Evolutionary conservation across 2,113 vertebrate species (phyloP).

Genomic region (Psephotus haematonotus): DNA sequence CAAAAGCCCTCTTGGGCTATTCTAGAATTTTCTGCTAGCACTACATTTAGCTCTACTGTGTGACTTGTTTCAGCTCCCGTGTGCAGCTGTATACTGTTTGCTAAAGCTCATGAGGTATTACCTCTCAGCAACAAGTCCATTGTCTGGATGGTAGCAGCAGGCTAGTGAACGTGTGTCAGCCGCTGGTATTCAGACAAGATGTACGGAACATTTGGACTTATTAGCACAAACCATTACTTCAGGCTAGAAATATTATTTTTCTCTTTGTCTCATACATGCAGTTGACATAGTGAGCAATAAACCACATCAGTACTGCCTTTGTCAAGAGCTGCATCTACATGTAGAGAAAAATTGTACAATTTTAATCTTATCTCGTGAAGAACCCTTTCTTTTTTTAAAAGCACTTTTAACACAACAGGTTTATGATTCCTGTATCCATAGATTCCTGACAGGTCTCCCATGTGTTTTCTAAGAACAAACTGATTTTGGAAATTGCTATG

Average conservation of each 20-base stretch:
- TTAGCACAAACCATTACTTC: constrained; percentile 6
- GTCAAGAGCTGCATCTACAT: background rate
- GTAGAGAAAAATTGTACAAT: background rate
- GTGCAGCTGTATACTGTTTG: background rate
- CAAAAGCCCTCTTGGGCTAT: constrained; percentile 6
- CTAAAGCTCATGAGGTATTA: background rate
- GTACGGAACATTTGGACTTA: background rate
- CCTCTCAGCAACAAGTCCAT: background rate
- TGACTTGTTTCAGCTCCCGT: background rate
- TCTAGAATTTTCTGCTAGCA: constrained; percentile 45
- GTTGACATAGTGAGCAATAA: background rate
- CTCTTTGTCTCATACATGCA: background rate
- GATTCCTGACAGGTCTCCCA: background rate
- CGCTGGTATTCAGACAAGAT: background rate
- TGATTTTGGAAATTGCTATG: background rate
- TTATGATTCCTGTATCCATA: background rate
- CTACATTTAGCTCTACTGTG: background rate
- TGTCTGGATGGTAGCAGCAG: background rate
- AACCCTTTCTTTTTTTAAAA: background rate
- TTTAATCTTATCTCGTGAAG: background rate
- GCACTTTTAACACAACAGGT: background rate
- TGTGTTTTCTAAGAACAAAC: background rate
- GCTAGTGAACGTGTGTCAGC: constrained; percentile 21
- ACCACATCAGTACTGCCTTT: background rate
- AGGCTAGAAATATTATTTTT: background rate